Evolutionary conservation across 2,888 invertebrate genomes (phyloP).

Genomic region (Dynastes maya): DNA sequence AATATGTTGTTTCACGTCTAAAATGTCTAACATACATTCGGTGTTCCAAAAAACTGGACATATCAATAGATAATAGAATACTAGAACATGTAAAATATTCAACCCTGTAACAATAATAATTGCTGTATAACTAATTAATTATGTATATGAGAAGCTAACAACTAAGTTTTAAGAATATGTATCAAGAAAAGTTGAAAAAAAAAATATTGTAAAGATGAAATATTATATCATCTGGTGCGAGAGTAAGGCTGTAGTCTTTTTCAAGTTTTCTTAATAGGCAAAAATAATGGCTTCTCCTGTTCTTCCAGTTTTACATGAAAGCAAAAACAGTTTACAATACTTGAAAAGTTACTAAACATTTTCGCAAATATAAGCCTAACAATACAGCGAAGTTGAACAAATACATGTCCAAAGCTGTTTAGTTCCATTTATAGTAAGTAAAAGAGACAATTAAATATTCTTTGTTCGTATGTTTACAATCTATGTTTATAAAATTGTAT

Average conservation of each 20-base stretch:
- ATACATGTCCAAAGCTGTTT: constrained; percentile 52
- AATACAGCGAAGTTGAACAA: constrained; percentile 54
- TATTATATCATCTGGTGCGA: not conserved
- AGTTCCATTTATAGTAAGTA: constrained; percentile 16
- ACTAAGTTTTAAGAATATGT: constrained; percentile 31
- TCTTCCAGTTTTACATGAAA: constrained; percentile 61
- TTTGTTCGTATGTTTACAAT: too few relatives aligned
- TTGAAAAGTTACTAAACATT: constrained; percentile 50
- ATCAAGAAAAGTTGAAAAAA: constrained; percentile 41
- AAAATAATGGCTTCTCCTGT: constrained; percentile 62
- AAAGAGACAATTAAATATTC: constrained; percentile 33
- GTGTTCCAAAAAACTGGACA: constrained; percentile 61
- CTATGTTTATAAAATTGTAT: not conserved
- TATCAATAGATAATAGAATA: constrained; percentile 57
- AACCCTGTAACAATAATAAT: constrained; percentile 46
- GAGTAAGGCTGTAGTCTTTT: not conserved
- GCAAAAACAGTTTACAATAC: constrained; percentile 41
- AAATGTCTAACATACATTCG: constrained; percentile 57
- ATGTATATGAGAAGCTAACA: constrained; percentile 43
- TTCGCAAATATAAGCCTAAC: constrained; percentile 54
- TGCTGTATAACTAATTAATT: constrained; percentile 41
- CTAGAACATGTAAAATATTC: constrained; percentile 54
- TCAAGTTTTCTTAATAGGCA: constrained; percentile 40
- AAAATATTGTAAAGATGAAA: not conserved
- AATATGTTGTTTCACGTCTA: constrained; percentile 53